Base-by-base conservation (phyloP, 2,888 invertebrate genomes). In the Cosmorhoe ocellata region DNA sequence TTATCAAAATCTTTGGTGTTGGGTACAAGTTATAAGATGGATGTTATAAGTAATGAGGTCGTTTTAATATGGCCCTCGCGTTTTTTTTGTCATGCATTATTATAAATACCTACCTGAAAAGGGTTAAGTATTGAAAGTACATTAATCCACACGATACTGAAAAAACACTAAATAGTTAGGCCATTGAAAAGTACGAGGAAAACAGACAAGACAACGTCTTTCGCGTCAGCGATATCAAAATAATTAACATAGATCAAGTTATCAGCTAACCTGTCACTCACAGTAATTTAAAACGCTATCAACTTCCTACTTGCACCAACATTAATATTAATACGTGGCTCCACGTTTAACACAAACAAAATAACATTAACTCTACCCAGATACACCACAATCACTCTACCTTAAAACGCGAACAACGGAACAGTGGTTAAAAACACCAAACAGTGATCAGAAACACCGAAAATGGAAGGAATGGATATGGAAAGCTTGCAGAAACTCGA, bases 401-500 rank as follows among this genome's bases (percentile, higher is more conserved):
- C 18, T 5, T 2, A 18, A 14, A n/a, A 18, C 18, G 34, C 22
- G 36, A 38, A 27, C 27, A 27, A 7, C 28, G 13, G 1, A 0
- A 5, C 22, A 36, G 18, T 31, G 12, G 8, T 11, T 1, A 22
- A 26, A 42, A 42, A 10, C 10, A 27, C 28, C 26, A 3, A 0
- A 5, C 22, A 36, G 18, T 31, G 12, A 8, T 11, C 3, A 22
- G 13, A 42, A 42, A 10, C 10, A 27, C 27, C 31, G 1, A 69
- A 65, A 43, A 75, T 75, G 68, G 70, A 66, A 26, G 74, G 71
- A 7, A 34, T 73, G 12, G 76, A 75, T 8, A 32, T 76, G 24
- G 73, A 67, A 9, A 62, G 63, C 2, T 10, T 76, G 7, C 59
- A 64, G 0, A 73, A 76, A 9, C 56, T 84, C 0, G 76, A 84